These are phyloP conservation scores for Melanotaenia boesemani DNA, from an alignment of 2,797 vertebrate genomes.

Conservation along the genomic window DNA sequence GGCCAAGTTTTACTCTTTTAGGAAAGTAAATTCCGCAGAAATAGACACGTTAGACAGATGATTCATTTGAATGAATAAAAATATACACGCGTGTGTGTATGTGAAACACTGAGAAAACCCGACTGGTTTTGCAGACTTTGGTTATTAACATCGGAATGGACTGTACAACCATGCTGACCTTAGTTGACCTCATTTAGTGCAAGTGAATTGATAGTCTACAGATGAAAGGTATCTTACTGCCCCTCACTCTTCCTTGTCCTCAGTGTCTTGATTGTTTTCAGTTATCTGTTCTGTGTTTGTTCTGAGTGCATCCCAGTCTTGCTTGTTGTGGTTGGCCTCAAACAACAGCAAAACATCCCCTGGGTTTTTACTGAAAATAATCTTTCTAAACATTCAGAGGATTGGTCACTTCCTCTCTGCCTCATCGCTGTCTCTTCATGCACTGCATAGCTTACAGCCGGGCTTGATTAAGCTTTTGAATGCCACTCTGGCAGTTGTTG, in stretches of 20 bases:
- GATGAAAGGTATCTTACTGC: slow-evolving; percentile 26
- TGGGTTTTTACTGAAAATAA: slow-evolving; percentile 13
- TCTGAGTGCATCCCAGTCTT: slow-evolving; percentile 41
- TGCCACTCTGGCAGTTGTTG: slow-evolving; percentile 19
- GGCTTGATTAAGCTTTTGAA: slow-evolving; percentile 26
- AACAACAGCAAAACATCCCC: slow-evolving; percentile 11
- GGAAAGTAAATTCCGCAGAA: background rate
- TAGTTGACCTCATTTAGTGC: slow-evolving; percentile 59
- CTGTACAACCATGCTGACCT: slow-evolving; percentile 43
- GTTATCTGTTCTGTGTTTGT: slow-evolving; percentile 49
- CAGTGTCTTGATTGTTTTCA: slow-evolving; percentile 40
- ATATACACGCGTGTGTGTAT: background rate
- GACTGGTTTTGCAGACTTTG: background rate
- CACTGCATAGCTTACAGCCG: slow-evolving; percentile 27
- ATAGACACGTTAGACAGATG: background rate
- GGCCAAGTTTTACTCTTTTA: background rate
- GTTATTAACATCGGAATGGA: slow-evolving; percentile 5
- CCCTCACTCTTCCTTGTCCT: slow-evolving; percentile 46
- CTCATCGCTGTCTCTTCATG: slow-evolving; percentile 35
- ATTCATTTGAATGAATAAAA: background rate
- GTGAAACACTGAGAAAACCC: background rate
- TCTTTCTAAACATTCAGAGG: slow-evolving; percentile 2
- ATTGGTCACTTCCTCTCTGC: slow-evolving; percentile 33
- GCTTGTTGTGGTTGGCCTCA: slow-evolving; percentile 61
- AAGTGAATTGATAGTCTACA: slow-evolving; percentile 18